Evolutionary conservation across 2,888 invertebrate genomes (phyloP).

Genomic region (Heliconius ismenius): DNA sequence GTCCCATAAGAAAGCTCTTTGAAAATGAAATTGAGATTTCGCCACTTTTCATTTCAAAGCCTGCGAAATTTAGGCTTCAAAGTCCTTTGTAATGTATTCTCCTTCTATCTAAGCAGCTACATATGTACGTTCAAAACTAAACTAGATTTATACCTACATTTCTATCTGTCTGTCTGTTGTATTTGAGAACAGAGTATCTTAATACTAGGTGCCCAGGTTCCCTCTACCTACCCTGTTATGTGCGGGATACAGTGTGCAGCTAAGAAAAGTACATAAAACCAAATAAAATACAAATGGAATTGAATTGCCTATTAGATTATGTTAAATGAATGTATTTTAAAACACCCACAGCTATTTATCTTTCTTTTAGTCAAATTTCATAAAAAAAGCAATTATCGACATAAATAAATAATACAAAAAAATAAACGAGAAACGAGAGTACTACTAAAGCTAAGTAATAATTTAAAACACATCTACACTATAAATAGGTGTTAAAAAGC

Average conservation of each 20-base stretch:
- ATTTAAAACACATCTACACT: not conserved
- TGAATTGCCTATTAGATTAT: too few relatives aligned
- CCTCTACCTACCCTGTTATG: too few relatives aligned
- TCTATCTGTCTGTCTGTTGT: not conserved
- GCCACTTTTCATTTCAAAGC: constrained; percentile 24
- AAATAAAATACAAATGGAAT: too few relatives aligned
- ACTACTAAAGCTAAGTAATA: not conserved
- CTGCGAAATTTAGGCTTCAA: constrained; percentile 24
- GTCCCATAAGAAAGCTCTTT: constrained; percentile 14
- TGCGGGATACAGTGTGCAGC: too few relatives aligned
- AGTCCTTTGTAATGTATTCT: constrained; percentile 22
- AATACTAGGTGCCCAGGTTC: too few relatives aligned
- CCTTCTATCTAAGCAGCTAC: constrained; percentile 6
- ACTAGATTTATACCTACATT: not conserved
- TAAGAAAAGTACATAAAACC: too few relatives aligned
- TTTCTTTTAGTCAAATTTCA: not conserved
- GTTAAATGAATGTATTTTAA: too few relatives aligned
- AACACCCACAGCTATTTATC: not conserved
- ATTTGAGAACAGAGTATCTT: not conserved
- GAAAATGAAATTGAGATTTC: constrained; percentile 22
- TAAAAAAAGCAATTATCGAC: not conserved
- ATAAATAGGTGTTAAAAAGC: constrained; percentile 6
- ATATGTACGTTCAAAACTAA: not conserved
- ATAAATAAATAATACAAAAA: not conserved
- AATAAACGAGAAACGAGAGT: too few relatives aligned